Conservation (phyloP, 2,113 vertebrate species). For the Platichthys stellatus region DNA sequence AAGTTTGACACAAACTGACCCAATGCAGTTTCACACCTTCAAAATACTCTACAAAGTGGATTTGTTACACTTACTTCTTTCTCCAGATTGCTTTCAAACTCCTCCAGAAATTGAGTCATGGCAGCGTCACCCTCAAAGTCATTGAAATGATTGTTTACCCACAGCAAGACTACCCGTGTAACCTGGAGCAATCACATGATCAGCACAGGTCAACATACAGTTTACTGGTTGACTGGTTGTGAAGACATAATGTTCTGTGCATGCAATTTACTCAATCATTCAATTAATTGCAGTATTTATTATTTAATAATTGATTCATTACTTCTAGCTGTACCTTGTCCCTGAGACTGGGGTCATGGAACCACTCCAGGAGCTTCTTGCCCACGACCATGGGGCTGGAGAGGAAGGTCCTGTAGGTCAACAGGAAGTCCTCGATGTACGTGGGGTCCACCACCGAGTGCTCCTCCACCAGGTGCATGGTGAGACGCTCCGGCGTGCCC, state of each 20-base stretch:
- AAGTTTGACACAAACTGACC: too few relatives aligned
- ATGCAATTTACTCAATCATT: too few relatives aligned
- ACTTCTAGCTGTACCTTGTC: slow-evolving; percentile 88
- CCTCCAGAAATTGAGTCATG: slow-evolving; percentile 97
- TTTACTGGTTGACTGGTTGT: not conserved
- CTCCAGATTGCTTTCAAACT: slow-evolving; percentile 98
- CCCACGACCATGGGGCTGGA: slow-evolving; percentile 99
- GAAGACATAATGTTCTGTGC: too few relatives aligned
- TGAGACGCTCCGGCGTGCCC: slow-evolving; percentile 96
- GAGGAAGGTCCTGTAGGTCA: slow-evolving; percentile 98
- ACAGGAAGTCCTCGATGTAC: slow-evolving; percentile 97
- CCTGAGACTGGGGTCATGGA: slow-evolving; percentile 99
- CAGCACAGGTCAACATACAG: not conserved
- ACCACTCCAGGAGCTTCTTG: slow-evolving; percentile 99
- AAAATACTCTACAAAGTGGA: rapidly evolving
- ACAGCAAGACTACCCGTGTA: slow-evolving; percentile 98
- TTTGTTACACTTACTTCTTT: slow-evolving; percentile 86
- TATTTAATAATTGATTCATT: too few relatives aligned
- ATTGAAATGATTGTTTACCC: slow-evolving; percentile 99
- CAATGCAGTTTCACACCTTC: too few relatives aligned
- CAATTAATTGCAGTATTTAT: too few relatives aligned
- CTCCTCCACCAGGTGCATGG: slow-evolving; percentile 99
- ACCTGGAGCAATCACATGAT: slow-evolving; percentile 83
- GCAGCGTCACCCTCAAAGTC: slow-evolving; percentile 98
- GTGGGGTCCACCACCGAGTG: slow-evolving; percentile 99